Percentiles rank a stretch among this genome's conserved stretches.
Conservation (phyloP, 1,140 invertebrate genomes). For the Drosophila takahashii region DNA sequence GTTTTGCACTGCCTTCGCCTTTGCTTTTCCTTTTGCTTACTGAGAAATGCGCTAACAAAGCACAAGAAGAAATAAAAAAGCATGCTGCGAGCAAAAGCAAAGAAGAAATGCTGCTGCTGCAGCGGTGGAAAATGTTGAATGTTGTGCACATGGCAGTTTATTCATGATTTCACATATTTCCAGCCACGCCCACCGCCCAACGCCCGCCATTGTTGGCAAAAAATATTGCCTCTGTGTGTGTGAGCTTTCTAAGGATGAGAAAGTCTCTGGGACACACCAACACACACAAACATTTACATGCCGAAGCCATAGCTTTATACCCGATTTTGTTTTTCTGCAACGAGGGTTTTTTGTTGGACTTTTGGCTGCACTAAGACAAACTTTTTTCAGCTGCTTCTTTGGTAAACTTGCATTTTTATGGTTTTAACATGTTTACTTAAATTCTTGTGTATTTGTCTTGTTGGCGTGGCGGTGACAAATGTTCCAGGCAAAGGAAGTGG, state of each 20-base stretch:
- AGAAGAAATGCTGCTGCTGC: conserved; percentile 34
- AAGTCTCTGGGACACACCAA: conserved; percentile 20
- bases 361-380: conserved; percentile 28
- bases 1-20: conserved; percentile 29
- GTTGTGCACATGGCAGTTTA: conserved; percentile 82
- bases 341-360: conserved; percentile 45
- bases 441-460: conserved; percentile 78
- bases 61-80: conserved; percentile 13
- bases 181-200: conserved; percentile 23
- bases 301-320: conserved; percentile 58
- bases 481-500: conserved; percentile 19
- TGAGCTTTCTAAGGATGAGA: conserved; percentile 13
- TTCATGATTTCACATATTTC: conserved; percentile 83
- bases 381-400: conserved; percentile 51
- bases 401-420: conserved; percentile 74
- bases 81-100: not conserved
- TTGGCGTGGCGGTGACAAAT: conserved; percentile 76
- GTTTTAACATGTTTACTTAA: conserved; percentile 82
- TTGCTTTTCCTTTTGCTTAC: conserved; percentile 28
- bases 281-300: conserved; percentile 29
- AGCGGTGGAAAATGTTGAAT: conserved; percentile 62
- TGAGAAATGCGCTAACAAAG: conserved; percentile 25
- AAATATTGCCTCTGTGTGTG: conserved; percentile 59
- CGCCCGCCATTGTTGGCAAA: conserved; percentile 43
- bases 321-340: conserved; percentile 58